A percentile compares a stretch with the other conserved stretches of the same genome.
Evolutionary conservation across 1,140 invertebrate genomes (phyloP).

Genomic region (Dinoponera quadriceps): DNA sequence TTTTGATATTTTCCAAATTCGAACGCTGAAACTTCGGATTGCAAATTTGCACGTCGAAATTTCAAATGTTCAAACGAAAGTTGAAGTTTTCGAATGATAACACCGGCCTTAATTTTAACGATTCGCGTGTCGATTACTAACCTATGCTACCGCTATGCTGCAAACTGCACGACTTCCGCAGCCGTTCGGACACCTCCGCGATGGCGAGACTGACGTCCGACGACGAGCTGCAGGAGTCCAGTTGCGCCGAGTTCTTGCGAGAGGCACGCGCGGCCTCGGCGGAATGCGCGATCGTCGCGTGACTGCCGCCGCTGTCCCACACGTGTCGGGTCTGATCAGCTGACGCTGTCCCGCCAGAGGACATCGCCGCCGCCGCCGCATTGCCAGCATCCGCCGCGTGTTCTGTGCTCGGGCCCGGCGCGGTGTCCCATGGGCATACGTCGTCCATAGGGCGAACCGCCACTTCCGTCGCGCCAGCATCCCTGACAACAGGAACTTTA

Average conservation of each 20-base stretch:
- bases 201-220: slow-evolving; percentile 90
- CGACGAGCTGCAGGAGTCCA: slow-evolving; percentile 89
- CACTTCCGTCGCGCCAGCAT: slow-evolving; percentile 82
- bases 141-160: slow-evolving; percentile 88
- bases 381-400: slow-evolving; percentile 41
- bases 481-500: slow-evolving; percentile 84
- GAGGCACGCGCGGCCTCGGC: slow-evolving; percentile 73
- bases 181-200: slow-evolving; percentile 87
- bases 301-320: slow-evolving; percentile 39
- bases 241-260: slow-evolving; percentile 86
- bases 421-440: slow-evolving; percentile 90
- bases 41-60: too few relatives aligned
- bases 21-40: too few relatives aligned
- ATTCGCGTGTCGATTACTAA: slow-evolving; percentile 65
- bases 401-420: slow-evolving; percentile 74
- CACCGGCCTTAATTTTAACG: background rate
- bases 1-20: too few relatives aligned
- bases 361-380: slow-evolving; percentile 73
- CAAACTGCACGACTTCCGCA: slow-evolving; percentile 86
- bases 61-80: too few relatives aligned
- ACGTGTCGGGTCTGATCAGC: slow-evolving; percentile 68
- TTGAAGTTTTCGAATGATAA: background rate
- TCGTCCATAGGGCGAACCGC: slow-evolving; percentile 87
- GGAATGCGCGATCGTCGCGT: slow-evolving; percentile 25
- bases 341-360: slow-evolving; percentile 69